Evolutionary conservation across 1,140 invertebrate genomes (phyloP).

Genomic region (Drosophila miranda): DNA sequence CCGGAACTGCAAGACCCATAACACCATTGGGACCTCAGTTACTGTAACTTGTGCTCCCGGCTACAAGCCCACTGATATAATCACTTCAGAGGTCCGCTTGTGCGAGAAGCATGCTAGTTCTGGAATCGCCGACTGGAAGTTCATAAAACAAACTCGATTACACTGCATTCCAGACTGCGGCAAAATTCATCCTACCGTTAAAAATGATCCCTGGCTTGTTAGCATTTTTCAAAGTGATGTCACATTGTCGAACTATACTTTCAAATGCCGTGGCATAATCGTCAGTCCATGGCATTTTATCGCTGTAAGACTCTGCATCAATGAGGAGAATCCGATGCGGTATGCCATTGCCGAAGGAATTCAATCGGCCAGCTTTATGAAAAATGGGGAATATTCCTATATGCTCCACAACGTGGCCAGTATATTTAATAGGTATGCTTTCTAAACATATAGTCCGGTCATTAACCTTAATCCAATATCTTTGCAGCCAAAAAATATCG

Average conservation of each 20-base stretch:
- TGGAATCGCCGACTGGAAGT: background rate
- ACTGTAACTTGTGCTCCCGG: constrained; percentile 18
- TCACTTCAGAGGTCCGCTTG: background rate
- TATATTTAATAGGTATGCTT: too few relatives aligned
- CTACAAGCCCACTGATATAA: background rate
- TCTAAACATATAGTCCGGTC: too few relatives aligned
- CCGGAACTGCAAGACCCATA: constrained; percentile 8
- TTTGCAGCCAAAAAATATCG: background rate
- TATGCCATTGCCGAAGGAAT: constrained; percentile 19
- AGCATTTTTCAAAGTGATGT: constrained; percentile 19
- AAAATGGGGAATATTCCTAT: constrained; percentile 6
- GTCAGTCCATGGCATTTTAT: constrained; percentile 16
- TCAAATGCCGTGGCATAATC: constrained; percentile 83
- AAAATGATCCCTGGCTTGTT: constrained; percentile 40
- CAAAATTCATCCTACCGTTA: constrained; percentile 1
- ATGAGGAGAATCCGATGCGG: too few relatives aligned
- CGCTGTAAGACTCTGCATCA: background rate
- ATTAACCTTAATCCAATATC: too few relatives aligned
- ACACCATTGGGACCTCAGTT: constrained; percentile 1
- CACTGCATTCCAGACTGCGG: constrained; percentile 49
- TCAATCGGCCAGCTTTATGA: background rate
- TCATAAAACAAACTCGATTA: rapidly evolving
- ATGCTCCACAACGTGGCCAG: background rate
- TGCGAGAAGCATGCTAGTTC: too few relatives aligned
- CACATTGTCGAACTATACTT: background rate